Conservation (phyloP, 1,140 invertebrate genomes). For the Drosophila takahashii region DNA sequence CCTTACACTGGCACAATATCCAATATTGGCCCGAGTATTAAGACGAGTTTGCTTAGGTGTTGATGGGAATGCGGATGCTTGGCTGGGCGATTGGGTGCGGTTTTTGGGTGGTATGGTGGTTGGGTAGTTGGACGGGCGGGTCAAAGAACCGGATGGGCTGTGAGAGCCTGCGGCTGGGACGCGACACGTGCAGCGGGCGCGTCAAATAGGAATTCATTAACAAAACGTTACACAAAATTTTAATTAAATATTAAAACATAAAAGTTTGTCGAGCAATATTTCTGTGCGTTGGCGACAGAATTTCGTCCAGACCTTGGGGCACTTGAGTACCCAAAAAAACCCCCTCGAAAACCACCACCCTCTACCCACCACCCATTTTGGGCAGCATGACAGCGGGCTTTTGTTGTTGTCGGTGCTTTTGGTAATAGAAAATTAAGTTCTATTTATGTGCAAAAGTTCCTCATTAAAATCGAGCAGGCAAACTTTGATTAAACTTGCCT, state of each 20-base stretch:
- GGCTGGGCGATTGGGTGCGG: not conserved
- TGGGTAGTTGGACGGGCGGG: not conserved
- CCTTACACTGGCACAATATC: not conserved
- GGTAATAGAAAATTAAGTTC: slow-evolving; percentile 69
- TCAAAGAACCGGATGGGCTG: slow-evolving; percentile 36
- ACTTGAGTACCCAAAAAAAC: slow-evolving; percentile 13
- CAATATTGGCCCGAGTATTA: too few species aligned
- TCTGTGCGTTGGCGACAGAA: slow-evolving; percentile 35
- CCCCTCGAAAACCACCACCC: not conserved
- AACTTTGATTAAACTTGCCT: slow-evolving; percentile 64
- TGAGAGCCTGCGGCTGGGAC: slow-evolving; percentile 59
- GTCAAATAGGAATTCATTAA: slow-evolving; percentile 83
- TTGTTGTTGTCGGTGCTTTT: slow-evolving; percentile 36
- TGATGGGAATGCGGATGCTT: not conserved
- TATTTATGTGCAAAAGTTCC: slow-evolving; percentile 52
- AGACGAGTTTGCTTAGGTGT: slow-evolving; percentile 28
- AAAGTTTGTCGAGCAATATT: slow-evolving; percentile 72
- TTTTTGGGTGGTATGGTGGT: not conserved
- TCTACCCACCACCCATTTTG: not conserved
- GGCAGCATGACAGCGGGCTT: slow-evolving; percentile 48
- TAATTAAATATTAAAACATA: slow-evolving; percentile 82
- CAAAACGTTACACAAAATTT: slow-evolving; percentile 83
- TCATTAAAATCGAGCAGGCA: slow-evolving; percentile 60
- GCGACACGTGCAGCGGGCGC: slow-evolving; percentile 76
- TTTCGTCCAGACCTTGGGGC: slow-evolving; percentile 28